phyloP scores from a whole-genome alignment of 2,113 vertebrate genomes.

The Corvus cornix region DNA sequence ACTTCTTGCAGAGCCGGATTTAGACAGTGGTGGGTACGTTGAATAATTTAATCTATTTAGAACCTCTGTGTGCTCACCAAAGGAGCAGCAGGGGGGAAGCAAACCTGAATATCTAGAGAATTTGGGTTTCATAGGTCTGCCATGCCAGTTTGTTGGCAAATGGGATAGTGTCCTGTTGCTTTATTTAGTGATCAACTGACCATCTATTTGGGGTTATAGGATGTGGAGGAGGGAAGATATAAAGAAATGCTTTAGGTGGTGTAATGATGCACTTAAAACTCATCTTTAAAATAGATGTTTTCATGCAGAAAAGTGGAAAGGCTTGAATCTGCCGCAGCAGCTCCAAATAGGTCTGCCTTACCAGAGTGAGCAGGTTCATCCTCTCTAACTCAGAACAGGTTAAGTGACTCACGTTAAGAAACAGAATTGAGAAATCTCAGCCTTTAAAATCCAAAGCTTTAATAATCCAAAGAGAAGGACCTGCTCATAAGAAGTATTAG shows the following conservation, averaged over 20 bases:
- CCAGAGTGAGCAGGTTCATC: not conserved
- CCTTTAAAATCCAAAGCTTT: not conserved
- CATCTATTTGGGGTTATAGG: not conserved
- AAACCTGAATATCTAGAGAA: not conserved
- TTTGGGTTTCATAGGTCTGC: not conserved
- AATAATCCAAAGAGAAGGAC: not conserved
- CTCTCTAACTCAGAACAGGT: not conserved
- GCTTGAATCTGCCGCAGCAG: not conserved
- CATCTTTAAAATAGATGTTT: not conserved
- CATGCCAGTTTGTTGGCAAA: not conserved
- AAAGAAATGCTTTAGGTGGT: not conserved
- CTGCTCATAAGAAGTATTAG: not conserved
- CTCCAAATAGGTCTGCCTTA: not conserved
- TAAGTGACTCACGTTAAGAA: not conserved
- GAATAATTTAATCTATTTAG: conserved; percentile 17
- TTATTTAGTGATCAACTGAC: not conserved
- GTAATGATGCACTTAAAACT: not conserved
- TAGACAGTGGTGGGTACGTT: not conserved
- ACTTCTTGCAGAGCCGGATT: not conserved
- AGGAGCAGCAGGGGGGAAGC: not conserved
- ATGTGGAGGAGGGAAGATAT: not conserved
- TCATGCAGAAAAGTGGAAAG: not conserved
- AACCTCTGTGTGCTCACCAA: not conserved
- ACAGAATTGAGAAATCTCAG: not conserved
- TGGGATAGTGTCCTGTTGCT: not conserved